Conservation (phyloP, 35 echinoderm and acorn worm genomes). For the Apostichopus japonicus region DNA sequence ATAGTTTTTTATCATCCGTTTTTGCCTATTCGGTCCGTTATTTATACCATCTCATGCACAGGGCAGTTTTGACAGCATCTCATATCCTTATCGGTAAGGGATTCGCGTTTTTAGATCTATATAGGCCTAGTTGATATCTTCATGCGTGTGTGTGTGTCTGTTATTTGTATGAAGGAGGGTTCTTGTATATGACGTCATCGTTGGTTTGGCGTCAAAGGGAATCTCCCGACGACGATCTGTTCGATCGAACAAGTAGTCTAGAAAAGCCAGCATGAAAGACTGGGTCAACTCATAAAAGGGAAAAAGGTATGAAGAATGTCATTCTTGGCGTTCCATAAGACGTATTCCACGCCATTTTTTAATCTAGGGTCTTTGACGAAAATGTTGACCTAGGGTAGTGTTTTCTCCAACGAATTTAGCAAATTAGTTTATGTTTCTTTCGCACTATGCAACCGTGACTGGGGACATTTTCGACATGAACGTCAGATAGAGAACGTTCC, state of each 20-base stretch:
- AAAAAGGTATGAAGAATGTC: too few relatives aligned
- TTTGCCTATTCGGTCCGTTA: constrained; percentile 15
- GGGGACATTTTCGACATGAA: too few relatives aligned
- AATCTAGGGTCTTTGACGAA: neutral
- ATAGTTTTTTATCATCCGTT: constrained; percentile 27
- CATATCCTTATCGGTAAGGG: neutral
- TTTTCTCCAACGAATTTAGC: neutral
- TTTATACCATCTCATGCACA: neutral
- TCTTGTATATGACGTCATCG: neutral
- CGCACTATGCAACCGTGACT: neutral
- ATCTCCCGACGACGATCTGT: neutral
- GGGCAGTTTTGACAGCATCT: neutral
- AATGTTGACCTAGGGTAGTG: neutral
- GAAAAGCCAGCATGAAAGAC: neutral
- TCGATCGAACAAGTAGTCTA: neutral
- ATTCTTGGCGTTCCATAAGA: too few relatives aligned
- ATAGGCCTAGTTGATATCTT: neutral
- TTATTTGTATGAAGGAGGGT: neutral
- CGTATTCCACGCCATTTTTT: neutral
- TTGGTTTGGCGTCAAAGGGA: neutral
- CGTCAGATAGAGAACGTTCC: too few relatives aligned
- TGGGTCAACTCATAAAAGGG: too few relatives aligned
- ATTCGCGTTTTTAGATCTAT: neutral
- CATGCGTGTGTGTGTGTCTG: neutral
- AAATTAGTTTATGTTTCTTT: neutral